Conservation (phyloP, 2,113 vertebrate genomes). For the Nanorana parkeri region DNA sequence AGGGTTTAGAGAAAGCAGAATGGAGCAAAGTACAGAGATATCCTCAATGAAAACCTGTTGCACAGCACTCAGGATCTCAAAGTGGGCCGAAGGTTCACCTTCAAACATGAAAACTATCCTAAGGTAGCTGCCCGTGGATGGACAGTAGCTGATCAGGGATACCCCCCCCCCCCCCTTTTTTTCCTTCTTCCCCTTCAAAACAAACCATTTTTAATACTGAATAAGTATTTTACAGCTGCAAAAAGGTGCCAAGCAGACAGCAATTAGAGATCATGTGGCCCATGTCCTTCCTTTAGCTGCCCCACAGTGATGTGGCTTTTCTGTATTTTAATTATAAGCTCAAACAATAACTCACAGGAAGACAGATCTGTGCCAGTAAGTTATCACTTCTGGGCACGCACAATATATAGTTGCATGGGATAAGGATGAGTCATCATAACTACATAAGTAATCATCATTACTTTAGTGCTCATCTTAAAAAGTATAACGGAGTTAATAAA, state of each 20-base stretch:
- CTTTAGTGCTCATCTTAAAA: too few relatives aligned
- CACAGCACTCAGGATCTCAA: too few relatives aligned
- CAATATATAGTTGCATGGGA: neutral
- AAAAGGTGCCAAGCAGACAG: neutral
- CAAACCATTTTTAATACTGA: neutral
- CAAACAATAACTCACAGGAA: constrained; percentile 10
- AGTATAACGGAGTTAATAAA: too few relatives aligned
- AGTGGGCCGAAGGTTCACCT: too few relatives aligned
- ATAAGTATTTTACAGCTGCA: neutral
- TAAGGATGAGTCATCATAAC: neutral
- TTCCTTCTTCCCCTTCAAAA: too few relatives aligned
- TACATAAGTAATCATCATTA: constrained; percentile 4
- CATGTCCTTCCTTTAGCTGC: constrained; percentile 25
- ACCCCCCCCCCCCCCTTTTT: too few relatives aligned
- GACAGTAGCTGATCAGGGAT: too few relatives aligned
- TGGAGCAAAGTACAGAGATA: too few relatives aligned
- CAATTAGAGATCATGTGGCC: neutral
- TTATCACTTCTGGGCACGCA: constrained; percentile 8
- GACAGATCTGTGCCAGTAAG: constrained; percentile 1
- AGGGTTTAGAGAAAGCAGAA: too few relatives aligned
- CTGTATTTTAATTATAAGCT: constrained; percentile 4
- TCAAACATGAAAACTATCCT: too few relatives aligned
- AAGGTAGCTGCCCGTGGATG: too few relatives aligned
- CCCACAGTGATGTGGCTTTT: constrained; percentile 13
- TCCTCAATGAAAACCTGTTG: too few relatives aligned